Evolutionary conservation across 1,140 invertebrate species (phyloP).

Genomic region (Anoplophora glabripennis): DNA sequence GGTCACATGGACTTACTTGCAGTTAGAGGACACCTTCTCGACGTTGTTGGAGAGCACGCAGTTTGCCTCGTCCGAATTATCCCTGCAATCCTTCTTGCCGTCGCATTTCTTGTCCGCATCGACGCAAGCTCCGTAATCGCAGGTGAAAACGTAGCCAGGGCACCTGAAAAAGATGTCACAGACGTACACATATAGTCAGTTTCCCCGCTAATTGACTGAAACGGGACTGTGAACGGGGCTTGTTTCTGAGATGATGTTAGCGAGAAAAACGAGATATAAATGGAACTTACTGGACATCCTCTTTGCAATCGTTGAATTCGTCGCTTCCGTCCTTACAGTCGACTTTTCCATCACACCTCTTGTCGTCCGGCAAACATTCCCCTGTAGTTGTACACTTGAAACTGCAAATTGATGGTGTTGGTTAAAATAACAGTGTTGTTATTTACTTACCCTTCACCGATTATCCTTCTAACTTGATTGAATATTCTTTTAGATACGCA

Average conservation of each 20-base stretch:
- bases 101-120: slow-evolving; percentile 54
- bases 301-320: slow-evolving; percentile 49
- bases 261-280: not conserved
- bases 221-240: too few species aligned
- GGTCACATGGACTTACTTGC: slow-evolving; percentile 23
- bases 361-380: slow-evolving; percentile 38
- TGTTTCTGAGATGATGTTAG: not conserved
- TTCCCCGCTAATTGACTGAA: too few species aligned
- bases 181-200: too few species aligned
- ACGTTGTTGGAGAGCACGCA: slow-evolving; percentile 24
- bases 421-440: too few species aligned
- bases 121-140: slow-evolving; percentile 57
- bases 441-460: too few species aligned
- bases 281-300: slow-evolving; percentile 15
- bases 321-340: slow-evolving; percentile 71
- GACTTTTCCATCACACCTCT: slow-evolving; percentile 55
- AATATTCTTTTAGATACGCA: too few species aligned
- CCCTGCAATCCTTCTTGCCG: slow-evolving; percentile 56
- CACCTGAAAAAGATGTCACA: slow-evolving; percentile 38
- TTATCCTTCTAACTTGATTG: too few species aligned
- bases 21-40: slow-evolving; percentile 14
- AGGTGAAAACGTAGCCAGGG: slow-evolving; percentile 49
- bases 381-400: slow-evolving; percentile 21
- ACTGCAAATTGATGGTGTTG: slow-evolving; percentile 3
- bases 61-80: slow-evolving; percentile 56